Conservation (phyloP, 2,797 vertebrate genomes). For the Acanthurus lineatus region DNA sequence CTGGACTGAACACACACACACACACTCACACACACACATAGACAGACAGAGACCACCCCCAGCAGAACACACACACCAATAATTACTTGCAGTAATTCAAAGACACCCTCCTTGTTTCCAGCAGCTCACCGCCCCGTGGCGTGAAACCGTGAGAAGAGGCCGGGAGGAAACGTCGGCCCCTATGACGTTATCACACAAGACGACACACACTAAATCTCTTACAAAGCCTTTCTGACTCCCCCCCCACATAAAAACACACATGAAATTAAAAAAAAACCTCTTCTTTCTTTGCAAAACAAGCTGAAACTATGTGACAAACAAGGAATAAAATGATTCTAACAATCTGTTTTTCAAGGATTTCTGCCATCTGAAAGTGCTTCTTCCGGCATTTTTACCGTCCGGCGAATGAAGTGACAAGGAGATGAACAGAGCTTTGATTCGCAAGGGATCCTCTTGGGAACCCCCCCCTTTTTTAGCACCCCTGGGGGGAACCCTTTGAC, state of each 20-base stretch:
- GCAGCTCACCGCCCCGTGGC: conserved; percentile 43
- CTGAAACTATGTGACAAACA: not conserved
- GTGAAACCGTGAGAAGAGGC: conserved; percentile 48
- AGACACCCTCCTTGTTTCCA: conserved; percentile 59
- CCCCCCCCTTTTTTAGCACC: conserved; percentile 17
- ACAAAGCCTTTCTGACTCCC: not conserved
- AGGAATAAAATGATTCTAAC: not conserved
- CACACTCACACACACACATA: conserved; percentile 21
- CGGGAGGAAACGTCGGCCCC: conserved; percentile 34
- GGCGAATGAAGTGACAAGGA: conserved; percentile 46
- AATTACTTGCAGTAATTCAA: conserved; percentile 72
- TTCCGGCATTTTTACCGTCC: conserved; percentile 4
- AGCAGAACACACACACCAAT: conserved; percentile 68
- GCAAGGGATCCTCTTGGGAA: conserved; percentile 17
- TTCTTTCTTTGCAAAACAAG: not conserved
- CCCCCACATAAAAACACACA: not conserved
- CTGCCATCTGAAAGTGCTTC: conserved; percentile 37
- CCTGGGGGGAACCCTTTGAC: conserved; percentile 43
- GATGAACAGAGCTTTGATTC: conserved; percentile 45
- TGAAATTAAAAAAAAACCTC: not conserved
- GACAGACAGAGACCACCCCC: conserved; percentile 45
- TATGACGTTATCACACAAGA: conserved; percentile 38
- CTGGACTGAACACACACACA: conserved; percentile 47
- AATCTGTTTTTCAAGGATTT: conserved; percentile 22
- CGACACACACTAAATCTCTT: conserved; percentile 25